A percentile compares a stretch with the other conserved stretches of the same genome.
Evolutionary conservation across 2,888 invertebrate genomes (phyloP).

Genomic region (Sphinx pinastri): DNA sequence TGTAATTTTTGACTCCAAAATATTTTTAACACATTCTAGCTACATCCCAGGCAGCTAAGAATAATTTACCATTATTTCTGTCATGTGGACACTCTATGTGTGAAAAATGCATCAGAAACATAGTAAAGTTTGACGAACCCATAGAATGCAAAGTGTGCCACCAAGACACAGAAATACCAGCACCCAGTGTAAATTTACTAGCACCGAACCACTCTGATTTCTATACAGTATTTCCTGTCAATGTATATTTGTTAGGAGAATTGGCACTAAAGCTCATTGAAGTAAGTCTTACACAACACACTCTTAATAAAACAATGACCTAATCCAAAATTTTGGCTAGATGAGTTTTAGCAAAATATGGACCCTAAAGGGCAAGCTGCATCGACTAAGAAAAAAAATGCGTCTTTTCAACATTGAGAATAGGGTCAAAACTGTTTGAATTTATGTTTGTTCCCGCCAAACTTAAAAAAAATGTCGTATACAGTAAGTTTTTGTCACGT

Average conservation of each 20-base stretch:
- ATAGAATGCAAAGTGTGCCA: conserved; percentile 80
- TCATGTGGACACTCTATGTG: conserved; percentile 88
- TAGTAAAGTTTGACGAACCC: conserved; percentile 65
- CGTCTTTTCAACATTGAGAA: too few species aligned
- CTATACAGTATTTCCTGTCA: conserved; percentile 65
- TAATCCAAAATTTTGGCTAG: too few species aligned
- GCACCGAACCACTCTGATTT: conserved; percentile 52
- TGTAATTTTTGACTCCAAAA: too few species aligned
- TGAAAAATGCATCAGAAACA: conserved; percentile 83
- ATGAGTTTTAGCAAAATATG: too few species aligned
- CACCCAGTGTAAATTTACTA: conserved; percentile 45
- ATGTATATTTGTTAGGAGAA: conserved; percentile 69
- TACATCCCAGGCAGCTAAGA: conserved; percentile 45
- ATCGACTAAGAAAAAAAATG: too few species aligned
- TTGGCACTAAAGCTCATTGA: conserved; percentile 54
- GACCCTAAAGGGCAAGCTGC: too few species aligned
- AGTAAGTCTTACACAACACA: conserved; percentile 56
- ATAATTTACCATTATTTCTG: conserved; percentile 84
- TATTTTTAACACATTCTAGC: conserved; percentile 43
- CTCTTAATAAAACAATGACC: too few species aligned
- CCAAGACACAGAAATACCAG: conserved; percentile 53
- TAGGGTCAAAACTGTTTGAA: too few species aligned
- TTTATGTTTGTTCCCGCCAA: too few species aligned
- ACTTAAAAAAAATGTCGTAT: too few species aligned
- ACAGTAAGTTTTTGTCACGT: too few species aligned